Percentiles rank a stretch among this genome's conserved stretches.
Conservation (phyloP, 2,113 vertebrate species). For the Megaceryle maxima region DNA sequence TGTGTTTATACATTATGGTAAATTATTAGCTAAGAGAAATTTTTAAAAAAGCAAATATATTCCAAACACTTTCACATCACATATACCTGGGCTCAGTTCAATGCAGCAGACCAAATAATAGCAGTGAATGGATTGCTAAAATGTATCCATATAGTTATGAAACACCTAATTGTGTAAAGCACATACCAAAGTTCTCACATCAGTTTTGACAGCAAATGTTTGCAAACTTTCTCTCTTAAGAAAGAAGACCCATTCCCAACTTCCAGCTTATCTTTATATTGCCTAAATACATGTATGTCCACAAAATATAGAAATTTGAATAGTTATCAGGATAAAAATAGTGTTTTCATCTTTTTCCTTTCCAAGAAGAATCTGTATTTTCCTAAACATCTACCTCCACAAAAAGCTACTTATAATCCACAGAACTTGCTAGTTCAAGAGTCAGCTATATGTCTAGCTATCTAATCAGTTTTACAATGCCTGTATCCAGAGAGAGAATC, state of each 20-base stretch:
- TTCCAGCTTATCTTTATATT: not conserved
- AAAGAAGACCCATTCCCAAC: not conserved
- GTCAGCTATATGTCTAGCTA: not conserved
- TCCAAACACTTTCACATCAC: not conserved
- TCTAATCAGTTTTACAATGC: not conserved
- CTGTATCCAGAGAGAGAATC: not conserved
- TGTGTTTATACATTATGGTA: not conserved
- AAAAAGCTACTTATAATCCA: not conserved
- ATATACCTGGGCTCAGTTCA: not conserved
- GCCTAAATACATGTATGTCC: not conserved
- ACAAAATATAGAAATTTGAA: not conserved
- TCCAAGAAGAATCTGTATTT: not conserved
- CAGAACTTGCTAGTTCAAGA: not conserved
- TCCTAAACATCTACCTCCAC: not conserved
- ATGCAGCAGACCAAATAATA: not conserved
- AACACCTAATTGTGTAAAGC: not conserved
- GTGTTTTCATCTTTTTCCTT: not conserved
- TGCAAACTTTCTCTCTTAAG: not conserved
- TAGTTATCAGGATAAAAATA: not conserved
- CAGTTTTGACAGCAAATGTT: not conserved
- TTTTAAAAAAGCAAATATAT: not conserved
- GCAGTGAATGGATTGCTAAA: not conserved
- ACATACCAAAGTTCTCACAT: not conserved
- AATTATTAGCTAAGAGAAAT: not conserved
- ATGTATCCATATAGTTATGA: not conserved